A percentile compares a stretch with the other conserved stretches of the same genome.
Evolutionary conservation across 2,113 vertebrate genomes (phyloP).

Genomic region (Pseudopodoces humilis): DNA sequence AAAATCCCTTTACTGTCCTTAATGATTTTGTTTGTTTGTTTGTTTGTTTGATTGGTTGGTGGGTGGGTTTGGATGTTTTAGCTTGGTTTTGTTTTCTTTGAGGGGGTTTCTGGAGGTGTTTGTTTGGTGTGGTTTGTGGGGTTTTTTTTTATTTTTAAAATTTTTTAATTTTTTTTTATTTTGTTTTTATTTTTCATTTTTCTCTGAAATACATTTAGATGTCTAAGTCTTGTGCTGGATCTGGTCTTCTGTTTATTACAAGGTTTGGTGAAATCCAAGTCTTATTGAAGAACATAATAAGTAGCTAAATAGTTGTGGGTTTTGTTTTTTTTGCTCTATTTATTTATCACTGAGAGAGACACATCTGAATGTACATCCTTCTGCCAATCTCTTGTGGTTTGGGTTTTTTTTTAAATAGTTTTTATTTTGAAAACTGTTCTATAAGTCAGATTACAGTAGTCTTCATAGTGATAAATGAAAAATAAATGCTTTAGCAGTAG

Average conservation of each 20-base stretch:
- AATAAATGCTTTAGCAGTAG: not conserved
- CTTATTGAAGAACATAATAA: not conserved
- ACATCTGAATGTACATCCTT: not conserved
- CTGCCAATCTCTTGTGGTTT: not conserved
- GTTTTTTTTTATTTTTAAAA: too few relatives aligned
- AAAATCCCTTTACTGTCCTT: not conserved
- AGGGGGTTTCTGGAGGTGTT: rapidly evolving
- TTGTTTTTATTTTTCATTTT: not conserved
- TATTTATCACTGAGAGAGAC: not conserved
- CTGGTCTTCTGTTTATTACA: not conserved
- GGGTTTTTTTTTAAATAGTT: not conserved
- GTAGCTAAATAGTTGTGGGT: not conserved
- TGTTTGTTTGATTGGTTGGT: not conserved
- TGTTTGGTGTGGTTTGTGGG: not conserved
- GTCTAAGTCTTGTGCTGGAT: not conserved
- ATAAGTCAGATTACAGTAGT: not conserved
- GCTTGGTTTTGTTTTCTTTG: not conserved
- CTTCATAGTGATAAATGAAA: not conserved
- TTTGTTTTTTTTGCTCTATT: not conserved
- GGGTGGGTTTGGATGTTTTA: not conserved
- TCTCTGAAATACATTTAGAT: not conserved
- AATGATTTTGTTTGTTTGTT: not conserved
- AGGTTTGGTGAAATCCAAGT: not conserved
- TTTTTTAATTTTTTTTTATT: too few relatives aligned
- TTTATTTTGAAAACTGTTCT: not conserved